Base-by-base conservation (phyloP, 1,140 invertebrate genomes). In the Drosophila truncata region DNA sequence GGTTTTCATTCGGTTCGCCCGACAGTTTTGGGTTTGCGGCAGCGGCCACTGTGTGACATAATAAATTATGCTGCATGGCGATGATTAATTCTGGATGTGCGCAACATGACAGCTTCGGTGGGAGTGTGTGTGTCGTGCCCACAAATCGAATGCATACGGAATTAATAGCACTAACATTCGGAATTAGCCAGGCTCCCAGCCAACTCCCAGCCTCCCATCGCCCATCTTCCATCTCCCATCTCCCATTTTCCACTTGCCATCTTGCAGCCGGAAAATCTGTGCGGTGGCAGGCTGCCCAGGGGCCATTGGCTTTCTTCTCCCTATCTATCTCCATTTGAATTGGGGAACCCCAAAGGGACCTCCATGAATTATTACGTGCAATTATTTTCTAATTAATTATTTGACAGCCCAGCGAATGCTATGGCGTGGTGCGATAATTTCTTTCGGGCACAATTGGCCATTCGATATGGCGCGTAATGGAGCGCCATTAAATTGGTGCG, bases 351-450 rank as follows among this genome's bases (percentile, higher is more conserved):
- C 27, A 35, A 37, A 20, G 54, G 77, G 25, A 2, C 47, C 49
- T 70, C 69, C 73, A 90, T 90, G 85, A 90, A 90, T 90, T 90
- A 90, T 90, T 90, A 76, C 86, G 67, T 79, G 85, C 85, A 90
- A 90, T 90, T 90, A 90, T 90, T 85, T 90, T 90, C 85, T 90
- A 90, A 90, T 90, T 90, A 90, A 90, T 90, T 90, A 90, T 90
- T 90, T 90, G 86, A 90, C 85, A 90, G 82, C 58, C 54, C 39
- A 74, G 74, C 65, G 69, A 69, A 87, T 67, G 55, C 35, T 42
- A 44, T 77, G 73, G 76, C 64, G 77, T 47, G 46, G 76, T 66
- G 83, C 67, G 80, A 88, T 87, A 87, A 87, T 87, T 87, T 87
- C 88, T 82, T 54, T 23, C 3, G 62, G 57, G 50, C 75, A 62